Base-by-base conservation (phyloP, 2,113 vertebrate species). In the Bathybates hornii region DNA sequence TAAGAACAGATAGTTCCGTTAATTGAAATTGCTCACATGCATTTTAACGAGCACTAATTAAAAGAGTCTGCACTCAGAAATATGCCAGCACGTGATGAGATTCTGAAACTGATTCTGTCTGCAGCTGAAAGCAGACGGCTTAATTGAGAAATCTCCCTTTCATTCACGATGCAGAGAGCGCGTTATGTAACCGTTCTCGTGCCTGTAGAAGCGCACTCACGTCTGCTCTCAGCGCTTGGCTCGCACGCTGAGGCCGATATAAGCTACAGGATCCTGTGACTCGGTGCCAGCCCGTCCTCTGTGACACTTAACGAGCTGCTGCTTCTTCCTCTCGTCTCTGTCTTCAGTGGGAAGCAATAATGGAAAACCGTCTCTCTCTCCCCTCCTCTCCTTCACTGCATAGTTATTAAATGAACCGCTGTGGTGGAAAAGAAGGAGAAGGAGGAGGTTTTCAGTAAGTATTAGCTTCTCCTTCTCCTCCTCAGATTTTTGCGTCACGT, bases 291-390 rank as follows among this genome's bases (percentile, higher is more conserved):
- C 81, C 85, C n/a, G 21, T 92, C 90, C 92, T 87, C 92, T 83
- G 73, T 93, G 95, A 93, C 91, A 86, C 90, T 93, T 96, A 96
- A 95, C 92, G 94, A 96, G 95, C 94, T 92, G 92, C 86, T 86
- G 36, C 85, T 63, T 68, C 86, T 80, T 89, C 14, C 56, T 86
- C 80, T 24, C 32, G 13, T 80, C 43, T 89, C 89, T 63, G 79
- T 66, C 81, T 91, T 92, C 91, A 90, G 86, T 81, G 91, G 84
- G 82, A 81, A 85, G 86, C 90, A 53, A 85, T 93, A 90, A 91
- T 87, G 24, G 66, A 13, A 85, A 83, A 52, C 14, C 4, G 66
- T 12, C 16, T 78, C 71, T 29, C 59, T 61, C 59, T 61, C 24
- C 24, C 11, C 36, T 54, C 81, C 73, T 63, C 73, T 56, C 81